Conservation (phyloP, 1,140 invertebrate species). For the Sipha flava region DNA sequence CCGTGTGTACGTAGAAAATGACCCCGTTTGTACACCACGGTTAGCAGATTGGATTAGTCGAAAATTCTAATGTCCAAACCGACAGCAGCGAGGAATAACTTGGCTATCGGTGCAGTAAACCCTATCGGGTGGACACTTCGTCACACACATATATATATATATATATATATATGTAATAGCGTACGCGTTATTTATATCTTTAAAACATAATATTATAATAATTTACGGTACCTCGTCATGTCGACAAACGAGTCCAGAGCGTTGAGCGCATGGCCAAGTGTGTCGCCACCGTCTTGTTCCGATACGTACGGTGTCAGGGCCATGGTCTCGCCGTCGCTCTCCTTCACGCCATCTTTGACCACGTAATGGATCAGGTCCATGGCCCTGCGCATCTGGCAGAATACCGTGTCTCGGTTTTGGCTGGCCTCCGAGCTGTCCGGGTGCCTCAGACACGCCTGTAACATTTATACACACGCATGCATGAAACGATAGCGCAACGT, state of each 20-base stretch:
- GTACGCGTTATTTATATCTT: too few species aligned
- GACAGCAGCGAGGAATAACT: too few species aligned
- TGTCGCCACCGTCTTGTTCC: constrained; percentile 50
- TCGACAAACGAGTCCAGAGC: constrained; percentile 78
- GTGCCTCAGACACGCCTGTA: constrained; percentile 78
- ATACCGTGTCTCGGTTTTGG: constrained; percentile 93
- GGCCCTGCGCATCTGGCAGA: constrained; percentile 91
- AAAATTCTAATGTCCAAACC: too few species aligned
- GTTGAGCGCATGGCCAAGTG: constrained; percentile 68
- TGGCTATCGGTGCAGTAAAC: too few species aligned
- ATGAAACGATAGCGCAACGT: too few species aligned
- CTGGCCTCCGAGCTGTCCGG: constrained; percentile 85
- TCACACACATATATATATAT: too few species aligned
- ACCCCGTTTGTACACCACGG: too few species aligned
- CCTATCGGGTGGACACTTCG: too few species aligned
- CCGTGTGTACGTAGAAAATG: too few species aligned
- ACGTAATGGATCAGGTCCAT: constrained; percentile 97
- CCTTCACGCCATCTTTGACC: constrained; percentile 83
- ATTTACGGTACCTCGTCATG: constrained; percentile 60
- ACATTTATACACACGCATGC: constrained; percentile 35
- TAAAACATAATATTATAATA: too few species aligned
- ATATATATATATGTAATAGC: too few species aligned
- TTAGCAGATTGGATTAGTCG: too few species aligned
- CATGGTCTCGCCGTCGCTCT: constrained; percentile 34
- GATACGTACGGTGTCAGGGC: constrained; percentile 42